Evolutionary conservation across 2,888 invertebrate species (phyloP), one percentile per base, ranked within the genome.

Genomic region (Lasioglossum leucozonium): DNA sequence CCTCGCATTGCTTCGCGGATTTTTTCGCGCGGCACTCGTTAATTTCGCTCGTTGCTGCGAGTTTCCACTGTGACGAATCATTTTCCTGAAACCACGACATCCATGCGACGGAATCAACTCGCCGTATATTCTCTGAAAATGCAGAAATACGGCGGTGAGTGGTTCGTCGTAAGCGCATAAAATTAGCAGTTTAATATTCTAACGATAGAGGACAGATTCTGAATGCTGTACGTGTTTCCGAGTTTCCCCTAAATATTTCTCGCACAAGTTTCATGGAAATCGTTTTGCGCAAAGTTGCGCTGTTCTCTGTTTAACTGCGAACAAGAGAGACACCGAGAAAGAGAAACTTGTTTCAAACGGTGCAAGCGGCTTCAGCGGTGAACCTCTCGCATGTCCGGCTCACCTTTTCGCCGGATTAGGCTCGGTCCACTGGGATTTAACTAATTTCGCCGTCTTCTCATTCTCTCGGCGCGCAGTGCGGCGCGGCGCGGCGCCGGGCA

Each of bases 401-500:
- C n/a, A n/a, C 58, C 55, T 22, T 77, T 77, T 58, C 26, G 18
- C 16, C 65, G 34, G 37, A 47, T 47, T 18, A 67, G 40, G 37
- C 65, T 65, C 47, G 44, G 71, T 30, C 80, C 44, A 4, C 10
- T 26, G 71, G 71, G 77, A 77, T 81, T 77, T 47, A 16, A 58
- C 55, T 81, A 77, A 81, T 81, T 81, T 58, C 42, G 34, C 16
- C 37, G 44, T 47, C 77, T 81, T 81, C 80, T 55, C 55, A n/a
- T 44, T 44, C 44, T 44, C 44, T 16, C 22, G 22, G 51, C 16
- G 5, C 47, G 16, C n/a, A n/a, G 44, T 4, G 16, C 42, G 11
- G 42, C 44, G 16, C 40, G 40, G 40, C 11, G 47, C 75, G 69
- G 55, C 34, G 67, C 69, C 44, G 44, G 58, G 58, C 58, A 81